These are phyloP conservation scores for Ptilodon capucinus DNA, from an alignment of 2,888 invertebrate genomes.

Conservation along the genomic window DNA sequence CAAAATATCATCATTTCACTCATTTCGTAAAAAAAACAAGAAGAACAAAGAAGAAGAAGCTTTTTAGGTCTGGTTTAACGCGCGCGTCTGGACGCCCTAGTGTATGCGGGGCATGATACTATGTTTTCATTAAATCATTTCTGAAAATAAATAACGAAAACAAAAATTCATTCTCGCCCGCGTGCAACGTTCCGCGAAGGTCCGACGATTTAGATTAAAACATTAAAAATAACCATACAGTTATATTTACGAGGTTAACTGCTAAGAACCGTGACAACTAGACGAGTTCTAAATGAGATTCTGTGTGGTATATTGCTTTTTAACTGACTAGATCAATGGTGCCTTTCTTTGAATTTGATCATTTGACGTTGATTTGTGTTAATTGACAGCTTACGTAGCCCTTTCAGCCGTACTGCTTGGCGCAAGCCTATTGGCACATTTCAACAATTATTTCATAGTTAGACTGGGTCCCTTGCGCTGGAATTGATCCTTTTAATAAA, in stretches of 20 bases:
- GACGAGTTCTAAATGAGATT: conserved; percentile 33
- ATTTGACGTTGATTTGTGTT: conserved; percentile 23
- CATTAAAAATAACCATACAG: conserved; percentile 38
- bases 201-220: conserved; percentile 37
- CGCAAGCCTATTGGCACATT: too few relatives aligned
- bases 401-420: too few relatives aligned
- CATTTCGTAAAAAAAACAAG: too few relatives aligned
- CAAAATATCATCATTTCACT: too few relatives aligned
- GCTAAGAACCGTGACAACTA: conserved; percentile 40
- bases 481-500: too few relatives aligned
- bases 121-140: neutral
- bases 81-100: too few relatives aligned
- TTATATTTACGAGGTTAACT: conserved; percentile 45
- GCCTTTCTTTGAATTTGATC: neutral
- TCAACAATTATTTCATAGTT: too few relatives aligned
- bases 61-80: too few relatives aligned
- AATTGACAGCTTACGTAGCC: conserved; percentile 4
- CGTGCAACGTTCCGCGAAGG: conserved; percentile 45
- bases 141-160: conserved; percentile 25
- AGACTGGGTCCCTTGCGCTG: too few relatives aligned
- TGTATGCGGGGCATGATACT: too few relatives aligned
- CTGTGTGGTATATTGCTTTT: conserved; percentile 11
- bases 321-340: conserved; percentile 1
- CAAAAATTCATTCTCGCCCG: conserved; percentile 39
- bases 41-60: too few relatives aligned